Conservation (phyloP, 2,113 vertebrate genomes). For the Labrus mixtus region DNA sequence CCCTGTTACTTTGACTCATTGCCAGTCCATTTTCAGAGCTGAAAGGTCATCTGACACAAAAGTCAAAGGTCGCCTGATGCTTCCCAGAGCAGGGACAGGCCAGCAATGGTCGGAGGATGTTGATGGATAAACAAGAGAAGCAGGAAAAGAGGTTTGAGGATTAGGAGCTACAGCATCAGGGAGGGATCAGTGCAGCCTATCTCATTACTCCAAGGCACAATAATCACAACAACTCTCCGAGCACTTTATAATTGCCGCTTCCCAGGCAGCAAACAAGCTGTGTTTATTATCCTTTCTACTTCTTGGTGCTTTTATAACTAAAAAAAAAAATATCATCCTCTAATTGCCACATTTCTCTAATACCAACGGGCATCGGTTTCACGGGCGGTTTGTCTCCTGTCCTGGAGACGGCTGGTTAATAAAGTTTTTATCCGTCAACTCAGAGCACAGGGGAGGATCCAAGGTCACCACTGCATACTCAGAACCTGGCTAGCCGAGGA, state of each 20-base stretch:
- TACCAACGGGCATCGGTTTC: slow-evolving; percentile 60
- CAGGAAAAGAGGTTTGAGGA: slow-evolving; percentile 75
- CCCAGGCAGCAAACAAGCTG: slow-evolving; percentile 76
- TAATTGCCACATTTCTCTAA: slow-evolving; percentile 81
- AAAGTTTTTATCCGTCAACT: slow-evolving; percentile 80
- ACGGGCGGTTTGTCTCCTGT: slow-evolving; percentile 68
- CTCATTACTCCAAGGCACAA: slow-evolving; percentile 77
- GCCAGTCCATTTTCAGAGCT: slow-evolving; percentile 29
- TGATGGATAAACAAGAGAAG: slow-evolving; percentile 79
- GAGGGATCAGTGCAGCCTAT: slow-evolving; percentile 77
- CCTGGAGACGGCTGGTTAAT: slow-evolving; percentile 71
- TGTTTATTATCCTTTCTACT: slow-evolving; percentile 73
- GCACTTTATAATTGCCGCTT: slow-evolving; percentile 81
- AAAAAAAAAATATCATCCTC: slow-evolving; percentile 56
- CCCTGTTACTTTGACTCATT: slow-evolving; percentile 26
- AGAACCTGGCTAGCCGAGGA: slow-evolving; percentile 49
- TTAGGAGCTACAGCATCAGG: slow-evolving; percentile 77
- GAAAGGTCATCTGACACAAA: slow-evolving; percentile 53
- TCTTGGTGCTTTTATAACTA: slow-evolving; percentile 47
- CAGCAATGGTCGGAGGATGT: slow-evolving; percentile 61
- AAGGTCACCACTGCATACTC: slow-evolving; percentile 72
- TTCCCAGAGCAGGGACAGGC: slow-evolving; percentile 57
- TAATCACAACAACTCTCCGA: slow-evolving; percentile 73
- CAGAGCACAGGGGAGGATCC: slow-evolving; percentile 55
- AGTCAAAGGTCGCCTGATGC: slow-evolving; percentile 48